Base-by-base conservation (phyloP, 2,888 invertebrate species). In the Lithophane leautieri region DNA sequence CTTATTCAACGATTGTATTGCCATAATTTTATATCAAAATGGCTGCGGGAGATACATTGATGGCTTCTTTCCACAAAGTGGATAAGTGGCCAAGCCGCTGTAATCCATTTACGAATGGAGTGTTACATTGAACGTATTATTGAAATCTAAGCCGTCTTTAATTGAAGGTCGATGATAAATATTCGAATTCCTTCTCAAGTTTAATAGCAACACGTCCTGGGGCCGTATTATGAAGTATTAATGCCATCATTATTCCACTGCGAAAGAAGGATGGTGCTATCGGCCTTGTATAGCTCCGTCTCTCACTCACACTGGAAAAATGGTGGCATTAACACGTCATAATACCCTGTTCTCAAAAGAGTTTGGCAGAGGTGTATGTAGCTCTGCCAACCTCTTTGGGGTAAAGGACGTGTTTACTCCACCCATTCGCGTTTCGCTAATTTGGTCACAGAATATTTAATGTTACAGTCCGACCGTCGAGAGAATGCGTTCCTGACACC, bases 21-120 rank as follows among this genome's bases (percentile, higher is more conserved):
- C 6, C 28, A 54, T 34, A 44, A 60, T 74, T 73, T 60, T 42
- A 60, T 69, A 77, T 68, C 60, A 73, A 83, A 81, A 69, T 83
- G n/a, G 44, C 60, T 16, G 68, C 34, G 12, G 16, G 47, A 25
- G 54, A 82, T 77, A 70, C 81, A 70, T 62, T 73, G 70, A 77
- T 62, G 86, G 86, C 86, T 83, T 84, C 77, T 77, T 77, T 73
- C 76, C 12, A 69, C 73, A 73, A 84, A 83, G 77, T 84, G 80
- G 75, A 83, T 83, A 83, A 75, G 63, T 68, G 70, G 56, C 42
- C 71, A 44, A 65, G 70, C 47, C 56, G 58, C 58, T 62, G n/a
- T 82, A 79, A 83, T 76, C 68, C 83, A 71, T 76, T 85, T 73
- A 74, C 50, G 50, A 63, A 73, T 71, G 11, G 80, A 72, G 47